These are phyloP conservation scores for Cossypha caffra DNA, from an alignment of 2,797 vertebrate genomes.

Conservation along the genomic window DNA sequence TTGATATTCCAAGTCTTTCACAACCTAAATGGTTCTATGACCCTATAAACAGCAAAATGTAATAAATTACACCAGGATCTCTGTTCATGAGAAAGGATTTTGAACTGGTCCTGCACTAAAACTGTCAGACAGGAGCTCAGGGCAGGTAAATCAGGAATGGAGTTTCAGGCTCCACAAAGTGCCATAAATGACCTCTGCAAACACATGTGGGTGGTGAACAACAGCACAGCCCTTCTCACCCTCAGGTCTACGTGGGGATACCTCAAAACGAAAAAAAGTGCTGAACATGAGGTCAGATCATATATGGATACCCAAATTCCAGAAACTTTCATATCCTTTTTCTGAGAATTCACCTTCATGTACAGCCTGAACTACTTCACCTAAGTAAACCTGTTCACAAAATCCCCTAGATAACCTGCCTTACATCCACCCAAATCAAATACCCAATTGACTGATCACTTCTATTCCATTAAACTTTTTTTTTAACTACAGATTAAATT, in stretches of 20 bases:
- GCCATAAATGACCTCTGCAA: not conserved
- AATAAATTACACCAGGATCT: not conserved
- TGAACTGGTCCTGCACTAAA: not conserved
- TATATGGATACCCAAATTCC: fast-evolving
- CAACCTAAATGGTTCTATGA: not conserved
- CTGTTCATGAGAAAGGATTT: not conserved
- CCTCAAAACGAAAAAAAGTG: not conserved
- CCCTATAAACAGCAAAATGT: not conserved
- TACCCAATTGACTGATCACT: not conserved
- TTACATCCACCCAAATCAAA: not conserved
- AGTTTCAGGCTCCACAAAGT: not conserved
- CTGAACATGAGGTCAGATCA: fast-evolving
- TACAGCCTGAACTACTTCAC: not conserved
- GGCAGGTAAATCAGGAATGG: not conserved
- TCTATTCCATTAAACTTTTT: not conserved
- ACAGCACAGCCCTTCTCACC: not conserved
- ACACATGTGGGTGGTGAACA: fast-evolving
- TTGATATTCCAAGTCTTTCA: not conserved
- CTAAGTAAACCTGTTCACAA: not conserved
- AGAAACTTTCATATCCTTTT: not conserved
- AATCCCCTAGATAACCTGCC: not conserved
- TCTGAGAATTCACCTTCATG: not conserved
- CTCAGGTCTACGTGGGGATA: fast-evolving
- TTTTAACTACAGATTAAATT: not conserved
- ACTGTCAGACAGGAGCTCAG: not conserved